Percentiles rank a stretch among this genome's conserved stretches.
Conservation (phyloP, 1,140 invertebrate genomes). For the Ctenoplectra terminalis region DNA sequence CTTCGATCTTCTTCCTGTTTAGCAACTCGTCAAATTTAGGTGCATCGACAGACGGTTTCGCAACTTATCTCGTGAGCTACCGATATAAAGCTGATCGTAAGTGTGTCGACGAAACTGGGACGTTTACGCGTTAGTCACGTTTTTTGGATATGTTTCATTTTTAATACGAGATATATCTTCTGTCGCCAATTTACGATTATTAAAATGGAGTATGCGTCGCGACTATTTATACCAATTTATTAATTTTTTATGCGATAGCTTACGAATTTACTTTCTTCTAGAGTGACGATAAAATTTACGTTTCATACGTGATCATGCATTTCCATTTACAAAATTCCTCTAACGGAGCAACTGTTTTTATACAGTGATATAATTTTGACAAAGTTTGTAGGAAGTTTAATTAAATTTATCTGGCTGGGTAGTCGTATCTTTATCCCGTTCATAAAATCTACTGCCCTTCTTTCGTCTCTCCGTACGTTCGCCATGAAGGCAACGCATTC, state of each 20-base stretch:
- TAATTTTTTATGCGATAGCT: background rate
- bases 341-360: background rate
- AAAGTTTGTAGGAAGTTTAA: background rate
- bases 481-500: background rate
- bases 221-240: background rate
- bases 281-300: background rate
- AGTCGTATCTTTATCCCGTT: background rate
- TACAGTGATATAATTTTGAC: background rate
- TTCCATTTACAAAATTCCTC: background rate
- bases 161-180: background rate
- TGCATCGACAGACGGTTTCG: slow-evolving; percentile 45
- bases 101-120: slow-evolving; percentile 37
- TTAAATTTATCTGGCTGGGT: background rate
- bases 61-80: slow-evolving; percentile 44
- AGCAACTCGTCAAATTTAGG: slow-evolving; percentile 41
- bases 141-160: no score
- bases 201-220: background rate
- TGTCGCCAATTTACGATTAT: background rate
- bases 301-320: background rate
- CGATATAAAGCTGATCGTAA: slow-evolving; percentile 13
- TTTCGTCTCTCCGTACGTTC: background rate
- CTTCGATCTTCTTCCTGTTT: slow-evolving; percentile 41
- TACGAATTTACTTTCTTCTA: background rate
- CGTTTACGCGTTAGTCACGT: slow-evolving; percentile 6
- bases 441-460: background rate